A percentile compares a stretch with the other conserved stretches of the same genome.
These are phyloP conservation scores for Knipowitschia caucasica DNA, from an alignment of 2,797 vertebrate species.

Conservation along the genomic window DNA sequence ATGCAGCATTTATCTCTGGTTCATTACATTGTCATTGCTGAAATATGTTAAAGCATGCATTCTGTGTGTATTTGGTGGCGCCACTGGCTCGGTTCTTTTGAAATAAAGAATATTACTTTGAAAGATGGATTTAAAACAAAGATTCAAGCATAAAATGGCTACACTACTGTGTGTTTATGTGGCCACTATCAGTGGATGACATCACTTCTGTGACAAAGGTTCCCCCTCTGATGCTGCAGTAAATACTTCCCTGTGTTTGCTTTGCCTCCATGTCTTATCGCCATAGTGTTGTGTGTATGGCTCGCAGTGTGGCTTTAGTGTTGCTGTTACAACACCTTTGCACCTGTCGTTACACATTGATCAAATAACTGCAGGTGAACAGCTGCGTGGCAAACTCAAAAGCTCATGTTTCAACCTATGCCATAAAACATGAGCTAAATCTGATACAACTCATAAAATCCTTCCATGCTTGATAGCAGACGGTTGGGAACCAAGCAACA, in stretches of 20 bases:
- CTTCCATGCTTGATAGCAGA: constrained; percentile 10
- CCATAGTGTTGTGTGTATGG: constrained; percentile 5
- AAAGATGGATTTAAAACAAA: neutral
- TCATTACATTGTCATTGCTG: no score
- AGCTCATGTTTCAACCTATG: constrained; percentile 16
- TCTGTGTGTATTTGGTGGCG: no score
- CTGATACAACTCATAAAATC: constrained; percentile 17
- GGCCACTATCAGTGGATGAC: neutral
- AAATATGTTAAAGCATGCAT: no score
- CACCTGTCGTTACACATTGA: constrained; percentile 46
- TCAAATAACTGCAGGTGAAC: constrained; percentile 55
- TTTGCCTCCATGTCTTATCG: neutral
- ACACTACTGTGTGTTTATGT: neutral
- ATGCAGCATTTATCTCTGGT: no score
- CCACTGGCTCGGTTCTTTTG: no score
- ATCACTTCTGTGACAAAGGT: constrained; percentile 5
- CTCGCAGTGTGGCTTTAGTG: constrained; percentile 15
- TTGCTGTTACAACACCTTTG: constrained; percentile 27
- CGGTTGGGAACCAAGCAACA: constrained; percentile 26
- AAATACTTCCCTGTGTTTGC: constrained; percentile 2
- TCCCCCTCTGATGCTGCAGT: neutral
- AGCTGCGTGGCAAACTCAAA: constrained; percentile 37
- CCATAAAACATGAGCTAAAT: constrained; percentile 21
- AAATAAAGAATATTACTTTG: no score
- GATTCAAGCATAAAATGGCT: neutral